phyloP scores from a whole-genome alignment of 2,797 vertebrate species.

The Danio aesculapii region DNA sequence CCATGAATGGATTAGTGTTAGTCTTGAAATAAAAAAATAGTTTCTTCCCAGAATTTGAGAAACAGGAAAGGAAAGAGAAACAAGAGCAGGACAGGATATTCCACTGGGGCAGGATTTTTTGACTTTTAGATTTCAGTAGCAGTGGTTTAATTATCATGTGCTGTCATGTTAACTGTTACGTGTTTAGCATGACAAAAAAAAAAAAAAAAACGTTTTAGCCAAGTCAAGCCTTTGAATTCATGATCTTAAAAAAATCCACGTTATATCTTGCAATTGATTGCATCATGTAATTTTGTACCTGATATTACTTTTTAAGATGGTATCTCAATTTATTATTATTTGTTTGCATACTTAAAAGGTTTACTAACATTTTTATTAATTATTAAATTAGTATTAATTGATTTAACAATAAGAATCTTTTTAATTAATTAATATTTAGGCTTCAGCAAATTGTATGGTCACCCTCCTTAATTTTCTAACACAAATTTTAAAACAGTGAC shows the following conservation, averaged over 20 bases:
- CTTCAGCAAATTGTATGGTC: not conserved
- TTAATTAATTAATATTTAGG: not conserved
- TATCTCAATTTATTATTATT: not conserved
- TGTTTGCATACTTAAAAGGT: too few species aligned
- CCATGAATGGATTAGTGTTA: conserved; percentile 95
- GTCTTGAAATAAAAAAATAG: conserved; percentile 78
- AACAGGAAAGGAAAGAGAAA: conserved; percentile 78
- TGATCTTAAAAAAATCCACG: not conserved
- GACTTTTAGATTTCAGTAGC: not conserved
- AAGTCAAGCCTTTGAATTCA: not conserved
- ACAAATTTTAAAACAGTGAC: not conserved
- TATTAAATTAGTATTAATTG: too few species aligned
- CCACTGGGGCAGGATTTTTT: not conserved
- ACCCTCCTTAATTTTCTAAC: not conserved
- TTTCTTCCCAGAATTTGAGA: conserved; percentile 84
- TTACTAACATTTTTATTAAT: too few species aligned
- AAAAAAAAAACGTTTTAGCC: too few species aligned
- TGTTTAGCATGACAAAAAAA: not conserved
- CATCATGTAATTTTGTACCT: not conserved
- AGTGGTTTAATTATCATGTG: conserved; percentile 4
- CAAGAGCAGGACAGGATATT: conserved; percentile 20
- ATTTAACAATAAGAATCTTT: too few species aligned
- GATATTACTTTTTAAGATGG: not conserved
- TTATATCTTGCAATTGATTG: not conserved
- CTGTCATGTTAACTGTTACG: not conserved